Percentiles rank a stretch among this genome's conserved stretches.
phyloP scores from a whole-genome alignment of 2,113 vertebrate genomes.

The Nesogale talazaci region DNA sequence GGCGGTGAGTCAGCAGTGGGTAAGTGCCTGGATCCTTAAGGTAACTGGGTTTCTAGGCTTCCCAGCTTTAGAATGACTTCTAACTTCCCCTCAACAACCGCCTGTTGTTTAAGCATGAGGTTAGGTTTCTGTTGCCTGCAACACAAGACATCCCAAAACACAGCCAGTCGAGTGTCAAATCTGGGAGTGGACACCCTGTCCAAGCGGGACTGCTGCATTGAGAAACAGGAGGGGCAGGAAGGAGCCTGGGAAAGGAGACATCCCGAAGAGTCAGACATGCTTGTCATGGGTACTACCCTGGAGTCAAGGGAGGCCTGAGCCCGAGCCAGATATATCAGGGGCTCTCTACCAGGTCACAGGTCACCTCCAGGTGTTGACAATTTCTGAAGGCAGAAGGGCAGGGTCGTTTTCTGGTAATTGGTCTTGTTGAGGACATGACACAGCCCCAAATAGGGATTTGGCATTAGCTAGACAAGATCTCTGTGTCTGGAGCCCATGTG shows the following conservation, averaged over 20 bases:
- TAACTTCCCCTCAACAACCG: not conserved
- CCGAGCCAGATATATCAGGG: not conserved
- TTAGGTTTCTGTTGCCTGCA: not conserved
- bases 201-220: not conserved
- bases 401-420: not conserved
- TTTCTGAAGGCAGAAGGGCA: not conserved
- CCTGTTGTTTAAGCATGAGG: not conserved
- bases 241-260: not conserved
- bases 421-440: not conserved
- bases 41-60: not conserved
- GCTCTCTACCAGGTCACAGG: not conserved
- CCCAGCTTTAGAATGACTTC: not conserved
- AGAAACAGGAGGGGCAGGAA: not conserved
- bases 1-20: not conserved
- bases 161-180: not conserved
- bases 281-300: not conserved
- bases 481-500: not conserved
- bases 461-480: not conserved
- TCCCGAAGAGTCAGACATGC: not conserved
- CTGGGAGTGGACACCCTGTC: not conserved
- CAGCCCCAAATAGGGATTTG: not conserved
- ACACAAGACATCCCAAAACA: not conserved
- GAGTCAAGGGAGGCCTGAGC: not conserved
- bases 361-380: not conserved
- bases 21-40: not conserved